Percentiles rank a stretch among this genome's conserved stretches.
Conservation (phyloP, 1,140 invertebrate species). For the Drosophila pachea region DNA sequence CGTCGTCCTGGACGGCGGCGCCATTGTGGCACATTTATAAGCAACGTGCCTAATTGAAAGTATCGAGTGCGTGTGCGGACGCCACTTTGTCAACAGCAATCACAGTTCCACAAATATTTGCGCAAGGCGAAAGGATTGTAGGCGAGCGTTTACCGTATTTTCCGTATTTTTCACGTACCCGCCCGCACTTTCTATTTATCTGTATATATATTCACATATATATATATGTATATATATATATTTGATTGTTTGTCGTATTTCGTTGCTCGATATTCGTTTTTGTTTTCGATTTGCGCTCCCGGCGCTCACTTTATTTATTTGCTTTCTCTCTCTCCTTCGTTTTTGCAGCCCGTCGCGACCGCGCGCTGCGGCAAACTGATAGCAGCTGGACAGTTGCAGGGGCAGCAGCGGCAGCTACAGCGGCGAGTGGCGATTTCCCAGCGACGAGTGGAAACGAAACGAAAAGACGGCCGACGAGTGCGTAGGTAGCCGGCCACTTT, state of each 20-base stretch:
- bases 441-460: background rate
- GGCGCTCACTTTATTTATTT: constrained; percentile 31
- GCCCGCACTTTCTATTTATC: constrained; percentile 24
- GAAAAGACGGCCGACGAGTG: constrained; percentile 14
- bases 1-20: constrained; percentile 62
- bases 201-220: constrained; percentile 6
- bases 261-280: constrained; percentile 32
- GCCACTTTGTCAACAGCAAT: constrained; percentile 76
- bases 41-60: constrained; percentile 77
- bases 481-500: constrained; percentile 42
- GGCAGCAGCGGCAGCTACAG: constrained; percentile 10
- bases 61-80: constrained; percentile 59
- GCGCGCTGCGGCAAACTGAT: constrained; percentile 43
- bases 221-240: background rate
- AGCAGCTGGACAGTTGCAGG: constrained; percentile 35
- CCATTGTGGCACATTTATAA: constrained; percentile 76
- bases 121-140: constrained; percentile 59
- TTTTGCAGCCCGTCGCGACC: constrained; percentile 49
- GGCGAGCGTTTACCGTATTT: constrained; percentile 10
- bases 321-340: background rate
- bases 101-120: constrained; percentile 68
- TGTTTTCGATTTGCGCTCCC: constrained; percentile 9
- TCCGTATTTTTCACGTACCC: constrained; percentile 2
- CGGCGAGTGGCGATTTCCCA: constrained; percentile 28
- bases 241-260: constrained; percentile 27